A percentile compares a stretch with the other conserved stretches of the same genome.
Evolutionary conservation across 2,113 vertebrate genomes (phyloP).

Genomic region (Arenaria interpres): DNA sequence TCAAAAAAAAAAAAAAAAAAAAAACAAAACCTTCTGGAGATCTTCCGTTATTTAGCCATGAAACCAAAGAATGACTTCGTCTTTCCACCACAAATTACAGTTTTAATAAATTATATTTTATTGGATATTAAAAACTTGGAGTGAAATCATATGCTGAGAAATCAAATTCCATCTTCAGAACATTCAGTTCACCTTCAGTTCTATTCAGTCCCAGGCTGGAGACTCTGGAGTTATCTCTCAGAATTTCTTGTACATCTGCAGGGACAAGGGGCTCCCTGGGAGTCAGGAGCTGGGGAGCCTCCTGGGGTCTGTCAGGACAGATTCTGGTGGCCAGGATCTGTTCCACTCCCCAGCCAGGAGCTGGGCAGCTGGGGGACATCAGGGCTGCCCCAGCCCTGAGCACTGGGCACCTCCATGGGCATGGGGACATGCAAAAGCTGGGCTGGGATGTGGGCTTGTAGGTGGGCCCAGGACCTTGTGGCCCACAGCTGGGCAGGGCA

Average conservation of each 20-base stretch:
- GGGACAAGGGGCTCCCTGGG: neutral
- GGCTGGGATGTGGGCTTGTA: rapidly evolving
- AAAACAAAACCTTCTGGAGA: neutral
- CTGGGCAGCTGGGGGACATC: rapidly evolving
- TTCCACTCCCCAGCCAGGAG: neutral
- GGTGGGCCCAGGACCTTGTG: rapidly evolving
- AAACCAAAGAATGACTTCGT: neutral
- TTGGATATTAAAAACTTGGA: neutral
- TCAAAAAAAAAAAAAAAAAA: neutral
- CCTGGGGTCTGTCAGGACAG: rapidly evolving
- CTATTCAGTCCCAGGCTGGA: neutral
- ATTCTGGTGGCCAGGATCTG: rapidly evolving
- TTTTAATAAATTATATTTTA: neutral
- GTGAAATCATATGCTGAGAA: neutral
- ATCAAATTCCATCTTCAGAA: neutral
- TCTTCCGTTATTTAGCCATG: neutral
- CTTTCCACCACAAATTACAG: neutral
- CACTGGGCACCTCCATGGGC: rapidly evolving
- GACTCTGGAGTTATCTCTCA: neutral
- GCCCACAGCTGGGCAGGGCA: neutral
- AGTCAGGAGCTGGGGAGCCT: rapidly evolving
- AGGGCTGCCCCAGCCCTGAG: neutral
- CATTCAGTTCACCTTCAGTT: neutral
- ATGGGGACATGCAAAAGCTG: neutral
- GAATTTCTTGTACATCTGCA: neutral